These are phyloP conservation scores for Exephanes ischioxanthus DNA, from an alignment of 2,888 invertebrate genomes.

Conservation along the genomic window DNA sequence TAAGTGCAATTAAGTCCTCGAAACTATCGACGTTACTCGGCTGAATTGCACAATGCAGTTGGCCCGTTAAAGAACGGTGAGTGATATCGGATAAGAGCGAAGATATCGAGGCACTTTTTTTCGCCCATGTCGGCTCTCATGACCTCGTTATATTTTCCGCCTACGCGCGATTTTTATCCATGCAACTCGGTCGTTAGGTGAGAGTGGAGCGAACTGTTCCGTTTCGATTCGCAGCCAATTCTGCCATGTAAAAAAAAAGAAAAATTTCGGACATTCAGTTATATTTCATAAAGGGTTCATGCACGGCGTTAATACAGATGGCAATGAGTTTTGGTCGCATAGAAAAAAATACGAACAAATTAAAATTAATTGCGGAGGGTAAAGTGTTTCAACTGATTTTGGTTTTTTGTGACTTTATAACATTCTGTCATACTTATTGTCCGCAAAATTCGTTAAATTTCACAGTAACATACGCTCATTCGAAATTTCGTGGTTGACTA, in stretches of 20 bases:
- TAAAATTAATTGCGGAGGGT: too few species aligned
- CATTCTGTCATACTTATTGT: constrained; percentile 10
- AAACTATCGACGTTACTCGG: constrained; percentile 30
- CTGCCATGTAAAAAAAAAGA: too few species aligned
- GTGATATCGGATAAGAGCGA: neutral
- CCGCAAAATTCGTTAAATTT: constrained; percentile 32
- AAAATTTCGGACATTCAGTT: too few species aligned
- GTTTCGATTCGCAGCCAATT: too few species aligned
- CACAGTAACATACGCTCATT: neutral
- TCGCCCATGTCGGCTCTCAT: neutral
- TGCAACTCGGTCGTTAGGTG: neutral
- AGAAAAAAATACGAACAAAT: neutral
- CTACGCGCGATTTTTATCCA: neutral
- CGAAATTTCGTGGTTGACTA: neutral
- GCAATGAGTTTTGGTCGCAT: neutral
- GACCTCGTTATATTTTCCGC: neutral
- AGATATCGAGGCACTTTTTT: neutral
- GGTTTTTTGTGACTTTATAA: too few species aligned
- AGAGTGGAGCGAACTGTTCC: too few species aligned
- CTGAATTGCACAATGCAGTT: constrained; percentile 27
- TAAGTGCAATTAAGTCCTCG: constrained; percentile 39
- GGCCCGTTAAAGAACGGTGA: neutral
- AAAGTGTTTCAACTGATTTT: too few species aligned
- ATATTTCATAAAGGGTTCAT: too few species aligned
- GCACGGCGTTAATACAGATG: too few species aligned